A percentile compares a stretch with the other conserved stretches of the same genome.
These are phyloP conservation scores for Lucinisca nassula DNA, from an alignment of 2,888 invertebrate species.

Conservation along the genomic window DNA sequence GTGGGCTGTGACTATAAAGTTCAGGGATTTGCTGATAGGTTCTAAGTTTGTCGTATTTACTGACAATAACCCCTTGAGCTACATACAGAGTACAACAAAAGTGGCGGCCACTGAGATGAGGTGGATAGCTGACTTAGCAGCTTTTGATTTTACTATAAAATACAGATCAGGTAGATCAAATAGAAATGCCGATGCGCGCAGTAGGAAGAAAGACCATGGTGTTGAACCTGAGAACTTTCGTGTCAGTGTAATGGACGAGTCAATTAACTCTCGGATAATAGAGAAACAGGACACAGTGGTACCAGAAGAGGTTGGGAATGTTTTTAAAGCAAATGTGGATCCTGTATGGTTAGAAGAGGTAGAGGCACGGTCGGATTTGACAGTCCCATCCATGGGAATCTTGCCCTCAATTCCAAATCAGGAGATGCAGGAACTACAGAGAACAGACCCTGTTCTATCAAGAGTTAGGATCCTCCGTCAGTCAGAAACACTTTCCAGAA, in stretches of 20 bases:
- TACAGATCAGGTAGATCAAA: conserved; percentile 33
- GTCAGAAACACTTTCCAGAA: neutral
- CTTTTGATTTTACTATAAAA: conserved; percentile 49
- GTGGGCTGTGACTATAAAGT: conserved; percentile 67
- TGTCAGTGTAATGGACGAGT: neutral
- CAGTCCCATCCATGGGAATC: neutral
- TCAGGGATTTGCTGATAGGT: conserved; percentile 56
- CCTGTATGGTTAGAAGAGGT: neutral
- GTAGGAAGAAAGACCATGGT: conserved; percentile 17
- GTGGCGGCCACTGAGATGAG: conserved; percentile 46
- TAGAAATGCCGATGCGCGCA: conserved; percentile 53
- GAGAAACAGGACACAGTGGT: neutral
- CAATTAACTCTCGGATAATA: neutral
- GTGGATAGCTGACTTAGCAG: conserved; percentile 54
- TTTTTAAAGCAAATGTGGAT: neutral
- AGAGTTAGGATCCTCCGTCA: neutral
- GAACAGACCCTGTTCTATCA: neutral
- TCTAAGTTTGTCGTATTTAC: conserved; percentile 52
- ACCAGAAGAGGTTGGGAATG: neutral
- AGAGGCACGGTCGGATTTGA: neutral
- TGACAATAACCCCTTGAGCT: conserved; percentile 64
- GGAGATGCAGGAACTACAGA: neutral
- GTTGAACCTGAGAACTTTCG: conserved; percentile 1
- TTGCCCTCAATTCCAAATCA: neutral
- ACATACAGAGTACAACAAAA: conserved; percentile 55